Evolutionary conservation across 2,113 vertebrate species (phyloP).

Genomic region (Microcebus jonahi): DNA sequence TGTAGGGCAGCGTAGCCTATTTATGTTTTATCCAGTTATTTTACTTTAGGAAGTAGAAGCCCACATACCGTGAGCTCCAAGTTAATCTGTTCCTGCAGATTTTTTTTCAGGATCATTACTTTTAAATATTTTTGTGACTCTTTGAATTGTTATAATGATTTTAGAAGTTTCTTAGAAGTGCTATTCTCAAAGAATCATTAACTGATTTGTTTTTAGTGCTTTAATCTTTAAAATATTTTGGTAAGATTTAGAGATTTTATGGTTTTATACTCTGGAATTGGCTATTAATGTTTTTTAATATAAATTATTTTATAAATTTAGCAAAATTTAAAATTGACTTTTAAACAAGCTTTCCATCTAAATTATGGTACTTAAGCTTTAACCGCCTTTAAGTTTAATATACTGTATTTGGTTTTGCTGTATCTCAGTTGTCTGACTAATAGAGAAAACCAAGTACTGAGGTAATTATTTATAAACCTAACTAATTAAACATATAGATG

Average conservation of each 20-base stretch:
- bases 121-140: constrained; percentile 46
- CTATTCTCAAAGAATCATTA: background rate
- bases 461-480: constrained; percentile 43
- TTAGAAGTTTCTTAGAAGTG: constrained; percentile 43
- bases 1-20: background rate
- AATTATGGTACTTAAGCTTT: constrained; percentile 29
- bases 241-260: constrained; percentile 21
- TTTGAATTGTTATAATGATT: constrained; percentile 54
- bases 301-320: constrained; percentile 58
- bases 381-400: constrained; percentile 39
- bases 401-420: constrained; percentile 15
- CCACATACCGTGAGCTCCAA: constrained; percentile 9
- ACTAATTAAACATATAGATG: constrained; percentile 46
- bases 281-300: constrained; percentile 11
- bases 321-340: constrained; percentile 51
- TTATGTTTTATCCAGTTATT: constrained; percentile 45
- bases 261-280: constrained; percentile 40
- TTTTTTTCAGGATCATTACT: constrained; percentile 39
- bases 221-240: constrained; percentile 51
- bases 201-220: constrained; percentile 40
- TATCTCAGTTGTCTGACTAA: constrained; percentile 7
- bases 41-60: constrained; percentile 42
- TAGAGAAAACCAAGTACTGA: background rate
- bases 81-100: constrained; percentile 41
- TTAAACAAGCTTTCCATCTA: constrained; percentile 8